A percentile compares a stretch with the other conserved stretches of the same genome.
phyloP scores from a whole-genome alignment of 2,888 invertebrate genomes.

The Drosophila paramelanica region DNA sequence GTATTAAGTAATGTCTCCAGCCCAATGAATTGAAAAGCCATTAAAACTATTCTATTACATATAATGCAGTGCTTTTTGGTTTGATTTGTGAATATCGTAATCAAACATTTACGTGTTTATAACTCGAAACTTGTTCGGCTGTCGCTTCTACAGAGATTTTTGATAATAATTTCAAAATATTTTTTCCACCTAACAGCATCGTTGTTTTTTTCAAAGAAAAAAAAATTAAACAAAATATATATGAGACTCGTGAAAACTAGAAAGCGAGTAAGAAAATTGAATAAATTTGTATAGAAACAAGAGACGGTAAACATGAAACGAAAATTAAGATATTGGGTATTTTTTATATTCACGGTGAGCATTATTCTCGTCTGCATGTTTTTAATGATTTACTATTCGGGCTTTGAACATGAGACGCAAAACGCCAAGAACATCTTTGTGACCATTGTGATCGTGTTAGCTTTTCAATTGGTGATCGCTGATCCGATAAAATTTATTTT shows the following conservation, averaged over 20 bases:
- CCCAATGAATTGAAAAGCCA: too few relatives aligned
- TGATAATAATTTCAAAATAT: background rate
- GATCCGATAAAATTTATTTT: constrained; percentile 36
- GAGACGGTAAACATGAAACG: background rate
- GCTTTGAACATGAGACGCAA: constrained; percentile 34
- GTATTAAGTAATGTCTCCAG: background rate
- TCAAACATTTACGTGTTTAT: background rate
- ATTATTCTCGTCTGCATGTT: constrained; percentile 12
- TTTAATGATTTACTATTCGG: constrained; percentile 9
- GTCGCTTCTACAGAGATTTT: background rate
- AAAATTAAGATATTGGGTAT: background rate
- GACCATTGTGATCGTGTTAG: constrained; percentile 24
- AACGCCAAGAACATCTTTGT: constrained; percentile 34
- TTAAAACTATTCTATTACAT: too few relatives aligned
- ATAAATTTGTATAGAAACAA: too few relatives aligned
- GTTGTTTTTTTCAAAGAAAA: background rate
- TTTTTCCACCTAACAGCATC: background rate
- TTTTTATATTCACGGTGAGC: constrained; percentile 6
- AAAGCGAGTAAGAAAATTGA: background rate
- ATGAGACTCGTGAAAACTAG: background rate
- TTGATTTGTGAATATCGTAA: too few relatives aligned
- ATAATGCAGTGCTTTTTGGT: too few relatives aligned
- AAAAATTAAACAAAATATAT: background rate
- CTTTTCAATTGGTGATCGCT: constrained; percentile 14
- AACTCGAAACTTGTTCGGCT: background rate